These are phyloP conservation scores for Chanos chanos DNA, from an alignment of 2,797 vertebrate species.

Conservation along the genomic window DNA sequence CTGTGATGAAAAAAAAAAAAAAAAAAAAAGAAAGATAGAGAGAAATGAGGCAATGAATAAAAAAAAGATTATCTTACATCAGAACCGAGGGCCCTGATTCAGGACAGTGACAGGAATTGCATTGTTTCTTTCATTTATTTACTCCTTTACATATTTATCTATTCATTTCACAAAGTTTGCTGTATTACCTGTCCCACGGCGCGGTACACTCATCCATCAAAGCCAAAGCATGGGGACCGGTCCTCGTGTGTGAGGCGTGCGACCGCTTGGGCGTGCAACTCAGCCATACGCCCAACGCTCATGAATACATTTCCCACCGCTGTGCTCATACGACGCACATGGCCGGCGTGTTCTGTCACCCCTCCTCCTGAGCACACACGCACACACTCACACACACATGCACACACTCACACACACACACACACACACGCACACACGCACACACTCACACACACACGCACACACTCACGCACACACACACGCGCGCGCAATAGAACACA, in stretches of 20 bases:
- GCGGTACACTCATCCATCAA: constrained; percentile 51
- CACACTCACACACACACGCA: constrained; percentile 19
- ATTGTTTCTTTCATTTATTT: constrained; percentile 29
- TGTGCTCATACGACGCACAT: constrained; percentile 31
- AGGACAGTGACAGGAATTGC: background rate
- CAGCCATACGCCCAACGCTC: constrained; percentile 4
- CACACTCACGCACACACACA: background rate
- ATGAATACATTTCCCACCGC: constrained; percentile 40
- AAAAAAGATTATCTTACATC: no score
- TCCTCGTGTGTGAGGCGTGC: constrained; percentile 20
- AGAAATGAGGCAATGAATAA: no score
- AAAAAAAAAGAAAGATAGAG: no score
- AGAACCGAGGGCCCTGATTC: no score
- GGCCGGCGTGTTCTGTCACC: constrained; percentile 33
- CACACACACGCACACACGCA: background rate
- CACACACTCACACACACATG: constrained; percentile 13
- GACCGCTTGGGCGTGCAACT: constrained; percentile 11
- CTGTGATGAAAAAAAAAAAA: no score
- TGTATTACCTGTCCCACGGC: constrained; percentile 44
- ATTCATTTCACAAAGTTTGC: constrained; percentile 40
- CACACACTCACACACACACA: background rate
- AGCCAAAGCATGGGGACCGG: constrained; percentile 2
- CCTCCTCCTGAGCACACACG: constrained; percentile 14
- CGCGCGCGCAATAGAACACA: no score
- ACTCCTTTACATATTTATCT: constrained; percentile 43